These are phyloP conservation scores for Drosophila obscura DNA, from an alignment of 1,140 invertebrate species.

Conservation along the genomic window DNA sequence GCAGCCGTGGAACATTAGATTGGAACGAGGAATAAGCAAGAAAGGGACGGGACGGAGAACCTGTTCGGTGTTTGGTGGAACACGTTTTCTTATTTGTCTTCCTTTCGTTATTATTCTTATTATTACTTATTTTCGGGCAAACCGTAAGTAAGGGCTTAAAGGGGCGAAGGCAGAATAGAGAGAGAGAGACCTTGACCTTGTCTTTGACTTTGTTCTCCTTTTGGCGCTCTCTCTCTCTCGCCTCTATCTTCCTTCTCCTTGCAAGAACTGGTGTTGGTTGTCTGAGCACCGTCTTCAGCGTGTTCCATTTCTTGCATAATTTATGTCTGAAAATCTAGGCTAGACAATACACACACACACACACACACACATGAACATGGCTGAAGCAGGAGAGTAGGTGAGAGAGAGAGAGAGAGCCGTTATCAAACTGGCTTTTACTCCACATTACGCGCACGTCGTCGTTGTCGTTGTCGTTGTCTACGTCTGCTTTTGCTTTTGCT, in stretches of 20 bases:
- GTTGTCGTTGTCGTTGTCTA: conserved; percentile 14
- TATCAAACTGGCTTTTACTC: conserved; percentile 73
- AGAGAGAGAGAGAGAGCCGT: conserved; percentile 27
- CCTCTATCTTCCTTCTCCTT: conserved; percentile 69
- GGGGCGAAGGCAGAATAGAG: neutral
- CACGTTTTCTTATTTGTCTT: conserved; percentile 25
- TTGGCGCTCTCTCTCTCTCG: conserved; percentile 31
- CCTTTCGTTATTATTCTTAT: conserved; percentile 13
- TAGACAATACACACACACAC: conserved; percentile 56
- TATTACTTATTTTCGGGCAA: no score
- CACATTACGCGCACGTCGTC: conserved; percentile 71
- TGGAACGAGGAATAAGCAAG: neutral
- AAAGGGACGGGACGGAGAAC: conserved; percentile 12
- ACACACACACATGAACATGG: conserved; percentile 8
- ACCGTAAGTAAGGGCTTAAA: neutral
- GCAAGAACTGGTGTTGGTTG: conserved; percentile 29
- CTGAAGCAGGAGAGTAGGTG: neutral
- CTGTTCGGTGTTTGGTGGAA: conserved; percentile 42
- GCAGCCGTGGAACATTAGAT: conserved; percentile 14
- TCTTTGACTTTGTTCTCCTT: conserved; percentile 46
- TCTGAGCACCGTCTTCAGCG: no score
- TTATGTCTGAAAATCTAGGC: conserved; percentile 78
- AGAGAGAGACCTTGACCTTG: conserved; percentile 56
- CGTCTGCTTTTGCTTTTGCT: no score
- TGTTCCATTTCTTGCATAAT: conserved; percentile 74